Base-by-base conservation (phyloP, 2,113 vertebrate species). In the Thalassarche chlororhynchos region DNA sequence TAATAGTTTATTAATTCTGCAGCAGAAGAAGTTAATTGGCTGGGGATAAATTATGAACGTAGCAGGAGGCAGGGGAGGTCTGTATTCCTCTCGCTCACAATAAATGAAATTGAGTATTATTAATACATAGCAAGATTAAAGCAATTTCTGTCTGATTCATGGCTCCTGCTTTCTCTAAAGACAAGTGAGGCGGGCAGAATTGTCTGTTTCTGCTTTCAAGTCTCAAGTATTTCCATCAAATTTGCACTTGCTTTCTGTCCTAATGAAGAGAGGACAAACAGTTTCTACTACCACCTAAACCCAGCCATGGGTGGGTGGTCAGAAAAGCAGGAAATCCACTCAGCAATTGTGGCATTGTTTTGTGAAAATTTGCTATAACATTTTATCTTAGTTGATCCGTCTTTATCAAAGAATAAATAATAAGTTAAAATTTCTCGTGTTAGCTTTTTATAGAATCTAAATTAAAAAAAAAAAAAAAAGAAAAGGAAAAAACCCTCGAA, bases 11-110 rank as follows among this genome's bases (percentile, higher is more conserved):
- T 94, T 92, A 94, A 89, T 80, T 81, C 75, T 90, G 75, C 47
- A 65, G 78, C 86, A 92, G 69, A 3, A 79, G 55, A 81, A 84
- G 70, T 93, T 95, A 97, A 96, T 97, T 95, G 95, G 82, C 87
- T 95, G 90, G 40, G 66, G 79, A 92, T 92, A 88, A 94, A 95
- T 91, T 69, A 94, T 77, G 93, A 89, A 64, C 14, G 4, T 24
- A 79, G 87, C 79, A 95, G 85, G 65, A 91, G 57, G 85, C 74
- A 92, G 68, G 62, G 80, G 68, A 88, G 84, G 82, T 71, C 92
- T 36, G 32, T 32, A 51, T 76, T 74, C 69, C 55, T 80, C 65
- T 84, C 8, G 4, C 69, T 92, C 65, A 49, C 83, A 57, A 19
- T 60, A 90, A 84, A 62, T 84, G 93, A 84, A 93, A 84, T 72